A percentile compares a stretch with the other conserved stretches of the same genome.
These are phyloP conservation scores for Capromys pilorides DNA, from an alignment of 2,797 vertebrate species.

Conservation along the genomic window DNA sequence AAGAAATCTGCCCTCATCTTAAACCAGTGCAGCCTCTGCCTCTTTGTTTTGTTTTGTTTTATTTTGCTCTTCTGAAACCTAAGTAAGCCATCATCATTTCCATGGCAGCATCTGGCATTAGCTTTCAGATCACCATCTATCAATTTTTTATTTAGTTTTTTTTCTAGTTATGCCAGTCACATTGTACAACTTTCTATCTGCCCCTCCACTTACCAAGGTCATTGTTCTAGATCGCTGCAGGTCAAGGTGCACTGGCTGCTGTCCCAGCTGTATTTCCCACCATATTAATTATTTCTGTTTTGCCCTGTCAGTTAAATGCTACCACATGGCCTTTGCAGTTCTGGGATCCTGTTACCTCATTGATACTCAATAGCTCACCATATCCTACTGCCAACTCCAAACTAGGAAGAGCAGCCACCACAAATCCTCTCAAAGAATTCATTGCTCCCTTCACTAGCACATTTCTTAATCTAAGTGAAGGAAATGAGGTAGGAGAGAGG, in stretches of 20 bases:
- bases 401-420: background rate
- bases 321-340: background rate
- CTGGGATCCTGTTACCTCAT: background rate
- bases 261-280: background rate
- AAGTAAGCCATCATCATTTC: background rate
- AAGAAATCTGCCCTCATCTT: background rate
- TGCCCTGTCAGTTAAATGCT: background rate
- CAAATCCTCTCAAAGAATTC: background rate
- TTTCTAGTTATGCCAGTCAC: background rate
- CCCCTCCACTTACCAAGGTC: background rate
- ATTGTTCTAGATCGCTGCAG: background rate
- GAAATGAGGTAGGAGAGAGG: background rate
- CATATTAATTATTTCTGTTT: background rate
- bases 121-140: background rate
- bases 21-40: background rate
- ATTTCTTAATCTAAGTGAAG: background rate
- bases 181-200: background rate
- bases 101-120: background rate
- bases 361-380: background rate
- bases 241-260: background rate
- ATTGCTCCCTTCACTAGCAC: background rate
- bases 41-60: no score
- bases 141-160: background rate
- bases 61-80: background rate
- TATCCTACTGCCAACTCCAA: background rate